These are phyloP conservation scores for Acanthurus leucopareius DNA, from an alignment of 2,797 vertebrate species.

Conservation along the genomic window DNA sequence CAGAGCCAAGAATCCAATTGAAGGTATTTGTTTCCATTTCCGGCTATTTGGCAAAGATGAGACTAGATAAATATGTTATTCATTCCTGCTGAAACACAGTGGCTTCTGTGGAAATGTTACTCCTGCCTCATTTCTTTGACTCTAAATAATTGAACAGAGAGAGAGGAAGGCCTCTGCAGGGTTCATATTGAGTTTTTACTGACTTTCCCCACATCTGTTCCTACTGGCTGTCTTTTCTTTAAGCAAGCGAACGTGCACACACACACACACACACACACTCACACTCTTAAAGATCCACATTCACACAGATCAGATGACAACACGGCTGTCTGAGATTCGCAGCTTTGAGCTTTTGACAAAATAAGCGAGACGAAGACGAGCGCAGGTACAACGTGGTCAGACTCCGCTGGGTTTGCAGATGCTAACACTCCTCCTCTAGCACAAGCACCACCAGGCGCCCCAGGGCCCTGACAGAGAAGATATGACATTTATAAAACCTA, in stretches of 20 bases:
- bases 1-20: constrained; percentile 73
- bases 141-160: constrained; percentile 88
- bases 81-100: constrained; percentile 71
- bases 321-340: constrained; percentile 61
- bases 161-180: constrained; percentile 82
- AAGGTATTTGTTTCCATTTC: constrained; percentile 85
- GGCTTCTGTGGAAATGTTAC: constrained; percentile 82
- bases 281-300: constrained; percentile 47
- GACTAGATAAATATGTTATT: constrained; percentile 85
- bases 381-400: constrained; percentile 84
- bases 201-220: constrained; percentile 79
- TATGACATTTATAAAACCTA: constrained; percentile 79
- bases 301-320: constrained; percentile 73
- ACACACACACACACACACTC: constrained; percentile 22
- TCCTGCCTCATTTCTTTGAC: constrained; percentile 78
- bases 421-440: constrained; percentile 71
- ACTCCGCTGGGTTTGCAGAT: constrained; percentile 81
- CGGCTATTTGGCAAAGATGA: constrained; percentile 82
- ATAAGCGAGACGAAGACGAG: constrained; percentile 67
- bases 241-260: constrained; percentile 23
- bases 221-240: constrained; percentile 66
- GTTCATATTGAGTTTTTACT: constrained; percentile 83
- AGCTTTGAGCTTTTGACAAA: constrained; percentile 81
- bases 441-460: constrained; percentile 78
- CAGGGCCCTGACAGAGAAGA: constrained; percentile 84